These are phyloP conservation scores for Dendronephthya gigantea DNA, from an alignment of 64 coral and sea anemone species.

Conservation along the genomic window DNA sequence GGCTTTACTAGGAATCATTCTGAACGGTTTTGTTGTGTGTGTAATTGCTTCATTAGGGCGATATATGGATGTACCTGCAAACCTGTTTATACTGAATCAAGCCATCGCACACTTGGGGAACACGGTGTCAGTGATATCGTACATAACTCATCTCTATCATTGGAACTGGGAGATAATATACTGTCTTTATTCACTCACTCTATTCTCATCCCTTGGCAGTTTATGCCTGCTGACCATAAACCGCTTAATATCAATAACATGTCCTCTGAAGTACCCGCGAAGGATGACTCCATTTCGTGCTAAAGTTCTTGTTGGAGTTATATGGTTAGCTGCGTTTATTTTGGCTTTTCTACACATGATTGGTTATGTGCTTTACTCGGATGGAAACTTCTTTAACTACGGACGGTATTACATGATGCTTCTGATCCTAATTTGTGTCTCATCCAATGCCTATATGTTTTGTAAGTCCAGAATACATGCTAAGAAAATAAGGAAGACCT, in stretches of 20 bases:
- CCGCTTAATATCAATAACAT: background rate
- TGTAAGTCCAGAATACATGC: background rate
- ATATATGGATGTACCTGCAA: background rate
- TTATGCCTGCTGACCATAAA: background rate
- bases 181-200: background rate
- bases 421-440: background rate
- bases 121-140: background rate
- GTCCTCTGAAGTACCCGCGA: background rate
- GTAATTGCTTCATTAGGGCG: background rate
- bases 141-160: background rate
- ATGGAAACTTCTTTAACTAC: constrained; percentile 6
- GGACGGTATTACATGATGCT: constrained; percentile 8
- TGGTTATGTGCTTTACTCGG: background rate
- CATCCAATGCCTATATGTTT: background rate
- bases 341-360: background rate
- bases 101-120: background rate
- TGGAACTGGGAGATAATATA: background rate
- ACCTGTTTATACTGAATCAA: background rate
- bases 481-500: background rate
- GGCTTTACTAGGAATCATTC: background rate
- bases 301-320: background rate
- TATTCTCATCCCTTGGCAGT: background rate
- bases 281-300: background rate
- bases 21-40: background rate
- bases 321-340: background rate